Evolutionary conservation across 2,888 invertebrate genomes (phyloP), one percentile per base, ranked within the genome.

Genomic region (Branchipolynoe longqiensis): DNA sequence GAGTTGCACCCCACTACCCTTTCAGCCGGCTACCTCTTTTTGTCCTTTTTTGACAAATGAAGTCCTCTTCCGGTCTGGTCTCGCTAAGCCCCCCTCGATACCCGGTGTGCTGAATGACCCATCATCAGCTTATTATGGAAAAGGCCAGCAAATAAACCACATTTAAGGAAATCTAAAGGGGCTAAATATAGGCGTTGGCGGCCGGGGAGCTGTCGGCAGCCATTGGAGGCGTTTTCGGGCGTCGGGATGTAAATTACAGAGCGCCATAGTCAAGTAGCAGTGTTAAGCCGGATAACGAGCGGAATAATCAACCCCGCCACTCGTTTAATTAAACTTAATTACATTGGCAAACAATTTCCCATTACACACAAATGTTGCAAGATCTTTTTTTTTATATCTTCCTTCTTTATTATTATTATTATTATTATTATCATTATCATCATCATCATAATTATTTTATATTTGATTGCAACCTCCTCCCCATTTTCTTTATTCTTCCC

Each of bases 341-440:
- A 78, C 48, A 78, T 78, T 48, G 54, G 78, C 78, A 78, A 54
- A 78, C 78, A 78, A 78, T 78, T 78, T n/a, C 48, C 48, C 48
- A 78, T 78, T 78, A 78, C 78, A n/a, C 31, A 22, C 48, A 54
- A 78, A 54, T 54, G 78, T 69, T 48, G 41, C 54, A 48, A 33
- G 78, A 78, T 41, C 78, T 48, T 41, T 48, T 62, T 28, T 62
- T 62, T 62, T 48, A 48, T 12, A n/a, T n/a, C n/a, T n/a, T n/a
- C n/a, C n/a, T n/a, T n/a, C n/a, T n/a, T n/a, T n/a, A n/a, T n/a
- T n/a, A n/a, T n/a, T n/a, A n/a, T n/a, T n/a, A n/a, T n/a, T n/a
- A n/a, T n/a, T n/a, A n/a, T n/a, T n/a, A n/a, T n/a, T n/a, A n/a
- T n/a, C n/a, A n/a, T n/a, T n/a, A n/a, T n/a, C n/a, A n/a, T n/a